Conservation (phyloP, 2,113 vertebrate genomes). For the Myotis brandtii region DNA sequence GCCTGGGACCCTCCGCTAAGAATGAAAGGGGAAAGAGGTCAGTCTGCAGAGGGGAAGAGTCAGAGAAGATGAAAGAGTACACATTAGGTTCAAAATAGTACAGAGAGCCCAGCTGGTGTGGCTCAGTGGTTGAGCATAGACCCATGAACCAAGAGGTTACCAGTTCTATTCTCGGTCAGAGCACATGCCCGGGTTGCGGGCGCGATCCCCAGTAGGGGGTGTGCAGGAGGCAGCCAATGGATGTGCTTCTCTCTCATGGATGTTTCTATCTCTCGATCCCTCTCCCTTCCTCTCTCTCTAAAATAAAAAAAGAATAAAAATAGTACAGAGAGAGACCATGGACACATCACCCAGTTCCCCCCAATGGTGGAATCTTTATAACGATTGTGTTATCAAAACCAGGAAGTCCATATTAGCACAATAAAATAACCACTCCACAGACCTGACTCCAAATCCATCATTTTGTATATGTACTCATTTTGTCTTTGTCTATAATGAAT, state of each 20-base stretch:
- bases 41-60: not conserved
- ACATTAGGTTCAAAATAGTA: not conserved
- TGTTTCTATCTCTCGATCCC: no score
- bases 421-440: not conserved
- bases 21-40: not conserved
- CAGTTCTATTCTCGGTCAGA: no score
- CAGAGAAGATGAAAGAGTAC: not conserved
- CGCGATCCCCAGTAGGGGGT: no score
- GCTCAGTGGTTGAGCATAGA: no score
- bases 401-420: not conserved
- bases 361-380: not conserved
- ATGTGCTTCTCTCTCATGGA: no score
- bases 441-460: not conserved
- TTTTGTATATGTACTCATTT: not conserved
- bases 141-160: no score
- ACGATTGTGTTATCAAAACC: not conserved
- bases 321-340: not conserved
- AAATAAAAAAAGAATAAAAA: not conserved
- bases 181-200: no score
- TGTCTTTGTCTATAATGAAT: not conserved
- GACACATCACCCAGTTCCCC: rapidly evolving
- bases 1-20: not conserved
- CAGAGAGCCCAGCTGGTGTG: no score
- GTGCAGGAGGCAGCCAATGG: no score
- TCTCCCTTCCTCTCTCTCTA: no score